Conservation (phyloP, 2,113 vertebrate species). For the Sakesphorus luctuosus region DNA sequence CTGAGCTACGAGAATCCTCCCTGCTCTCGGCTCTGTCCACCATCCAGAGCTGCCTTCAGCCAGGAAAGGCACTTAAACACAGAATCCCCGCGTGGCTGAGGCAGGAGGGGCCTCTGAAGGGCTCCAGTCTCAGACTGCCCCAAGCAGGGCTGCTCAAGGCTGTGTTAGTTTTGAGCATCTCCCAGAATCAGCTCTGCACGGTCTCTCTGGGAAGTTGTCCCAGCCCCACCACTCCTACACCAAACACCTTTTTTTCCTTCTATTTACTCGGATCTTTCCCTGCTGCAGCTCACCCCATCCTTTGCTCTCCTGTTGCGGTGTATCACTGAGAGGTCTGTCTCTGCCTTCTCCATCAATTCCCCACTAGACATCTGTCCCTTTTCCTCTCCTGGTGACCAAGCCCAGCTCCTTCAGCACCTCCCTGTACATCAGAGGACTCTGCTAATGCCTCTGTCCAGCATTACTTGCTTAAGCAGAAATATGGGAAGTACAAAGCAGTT, state of each 20-base stretch:
- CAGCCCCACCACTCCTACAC: neutral
- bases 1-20: neutral
- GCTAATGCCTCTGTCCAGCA: neutral
- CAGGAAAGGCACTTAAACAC: neutral
- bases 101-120: neutral
- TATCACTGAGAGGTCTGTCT: neutral
- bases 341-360: neutral
- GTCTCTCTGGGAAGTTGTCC: neutral
- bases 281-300: neutral
- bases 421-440: neutral
- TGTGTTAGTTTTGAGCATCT: neutral
- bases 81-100: neutral
- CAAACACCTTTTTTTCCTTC: neutral
- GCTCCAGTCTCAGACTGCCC: neutral
- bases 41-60: neutral
- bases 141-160: neutral
- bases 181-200: neutral
- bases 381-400: neutral
- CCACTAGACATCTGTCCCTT: neutral
- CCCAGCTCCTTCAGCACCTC: neutral
- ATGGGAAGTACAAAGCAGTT: neutral
- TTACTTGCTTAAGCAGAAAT: neutral
- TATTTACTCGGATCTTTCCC: neutral
- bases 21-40: fast-evolving
- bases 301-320: neutral